These are phyloP conservation scores for Polyommatus icarus DNA, from an alignment of 2,888 invertebrate species.

Conservation along the genomic window DNA sequence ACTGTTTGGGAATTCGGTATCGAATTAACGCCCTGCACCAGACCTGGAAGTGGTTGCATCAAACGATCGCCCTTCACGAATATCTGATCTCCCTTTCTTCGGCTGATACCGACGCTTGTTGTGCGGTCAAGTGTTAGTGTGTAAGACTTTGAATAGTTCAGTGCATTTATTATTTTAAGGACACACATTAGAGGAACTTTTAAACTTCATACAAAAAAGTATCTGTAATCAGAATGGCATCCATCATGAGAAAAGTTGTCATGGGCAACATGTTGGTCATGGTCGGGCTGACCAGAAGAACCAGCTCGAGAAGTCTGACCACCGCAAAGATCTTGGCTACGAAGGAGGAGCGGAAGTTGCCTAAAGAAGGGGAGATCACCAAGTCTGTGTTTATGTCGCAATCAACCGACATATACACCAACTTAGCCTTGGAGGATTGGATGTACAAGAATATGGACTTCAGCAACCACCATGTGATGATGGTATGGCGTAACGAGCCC, in stretches of 20 bases:
- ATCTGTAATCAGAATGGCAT: conserved; percentile 72
- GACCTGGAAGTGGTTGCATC: conserved; percentile 97
- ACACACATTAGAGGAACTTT: conserved; percentile 57
- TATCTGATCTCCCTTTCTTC: conserved; percentile 90
- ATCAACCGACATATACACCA: conserved; percentile 93
- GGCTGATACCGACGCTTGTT: conserved; percentile 83
- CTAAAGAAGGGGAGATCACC: conserved; percentile 79
- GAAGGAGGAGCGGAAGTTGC: conserved; percentile 56
- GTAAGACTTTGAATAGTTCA: conserved; percentile 53
- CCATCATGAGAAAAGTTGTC: conserved; percentile 69
- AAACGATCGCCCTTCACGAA: conserved; percentile 93
- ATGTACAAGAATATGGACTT: conserved; percentile 94
- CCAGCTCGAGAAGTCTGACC: conserved; percentile 59
- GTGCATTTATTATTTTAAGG: conserved; percentile 50
- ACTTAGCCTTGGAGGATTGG: conserved; percentile 98
- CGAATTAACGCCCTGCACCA: conserved; percentile 94
- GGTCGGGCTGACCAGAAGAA: conserved; percentile 64
- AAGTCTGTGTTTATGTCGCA: conserved; percentile 96
- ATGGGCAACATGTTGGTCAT: conserved; percentile 64
- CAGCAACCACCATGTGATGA: conserved; percentile 88
- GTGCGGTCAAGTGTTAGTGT: conserved; percentile 56
- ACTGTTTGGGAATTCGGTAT: conserved; percentile 93
- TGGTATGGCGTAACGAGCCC: conserved; percentile 96
- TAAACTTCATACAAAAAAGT: conserved; percentile 76
- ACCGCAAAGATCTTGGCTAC: conserved; percentile 52